phyloP scores from a whole-genome alignment of 2,797 vertebrate genomes.

The Acrocephalus scirpaceus region DNA sequence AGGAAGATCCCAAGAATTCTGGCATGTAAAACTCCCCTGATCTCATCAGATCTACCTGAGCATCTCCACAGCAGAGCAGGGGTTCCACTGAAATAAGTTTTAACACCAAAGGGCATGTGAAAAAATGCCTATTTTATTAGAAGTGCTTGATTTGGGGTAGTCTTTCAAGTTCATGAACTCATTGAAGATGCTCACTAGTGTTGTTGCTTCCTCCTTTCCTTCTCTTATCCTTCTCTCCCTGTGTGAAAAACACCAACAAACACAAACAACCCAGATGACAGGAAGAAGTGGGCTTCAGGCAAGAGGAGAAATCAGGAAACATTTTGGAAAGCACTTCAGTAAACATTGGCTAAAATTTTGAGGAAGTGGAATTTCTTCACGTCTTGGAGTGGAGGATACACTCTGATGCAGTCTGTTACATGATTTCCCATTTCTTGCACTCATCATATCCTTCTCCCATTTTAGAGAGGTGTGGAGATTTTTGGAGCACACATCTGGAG shows the following conservation, averaged over 20 bases:
- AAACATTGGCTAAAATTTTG: background rate
- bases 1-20: background rate
- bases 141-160: background rate
- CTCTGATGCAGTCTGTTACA: background rate
- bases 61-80: background rate
- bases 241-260: background rate
- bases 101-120: background rate
- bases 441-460: background rate
- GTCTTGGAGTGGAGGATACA: background rate
- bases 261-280: background rate
- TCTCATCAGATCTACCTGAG: background rate
- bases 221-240: background rate
- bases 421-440: background rate
- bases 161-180: background rate
- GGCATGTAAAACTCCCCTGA: background rate
- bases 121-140: background rate
- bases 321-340: background rate
- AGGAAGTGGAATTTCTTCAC: background rate
- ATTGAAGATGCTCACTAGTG: background rate
- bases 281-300: constrained; percentile 16
- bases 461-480: background rate
- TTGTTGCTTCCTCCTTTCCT: background rate
- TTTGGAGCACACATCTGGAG: background rate
- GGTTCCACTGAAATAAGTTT: background rate
- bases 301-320: constrained; percentile 3